phyloP scores from a whole-genome alignment of 2,113 vertebrate species.

The Variabilichromis moorii region DNA sequence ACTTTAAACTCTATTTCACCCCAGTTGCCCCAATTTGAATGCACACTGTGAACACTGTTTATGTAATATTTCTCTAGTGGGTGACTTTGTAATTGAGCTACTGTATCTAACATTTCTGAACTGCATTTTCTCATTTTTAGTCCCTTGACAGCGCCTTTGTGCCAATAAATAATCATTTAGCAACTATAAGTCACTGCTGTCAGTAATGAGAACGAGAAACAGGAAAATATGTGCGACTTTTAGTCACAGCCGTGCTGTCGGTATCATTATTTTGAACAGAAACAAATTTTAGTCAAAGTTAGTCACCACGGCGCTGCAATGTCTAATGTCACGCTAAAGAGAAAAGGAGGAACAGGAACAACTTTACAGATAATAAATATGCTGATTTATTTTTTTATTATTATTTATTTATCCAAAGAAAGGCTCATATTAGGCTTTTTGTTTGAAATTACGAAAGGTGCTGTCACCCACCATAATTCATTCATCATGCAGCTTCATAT shows the following conservation, averaged over 20 bases:
- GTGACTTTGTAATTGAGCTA: not conserved
- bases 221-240: not conserved
- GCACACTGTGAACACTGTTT: not conserved
- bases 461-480: not conserved
- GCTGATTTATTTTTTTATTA: not conserved
- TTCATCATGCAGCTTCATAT: not conserved
- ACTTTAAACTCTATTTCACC: not conserved
- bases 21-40: not conserved
- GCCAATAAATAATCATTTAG: not conserved
- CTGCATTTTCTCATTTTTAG: not conserved
- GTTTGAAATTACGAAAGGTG: conserved; percentile 8
- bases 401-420: not conserved
- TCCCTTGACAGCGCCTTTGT: not conserved
- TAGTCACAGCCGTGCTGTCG: not conserved
- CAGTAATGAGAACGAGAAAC: not conserved
- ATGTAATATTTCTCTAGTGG: not conserved
- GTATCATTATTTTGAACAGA: not conserved
- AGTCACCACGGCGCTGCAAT: not conserved
- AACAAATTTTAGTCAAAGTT: not conserved
- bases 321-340: not conserved
- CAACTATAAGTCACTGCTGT: not conserved
- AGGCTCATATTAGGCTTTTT: not conserved
- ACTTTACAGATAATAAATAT: not conserved
- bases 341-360: not conserved
- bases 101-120: not conserved